Evolutionary conservation across 2,113 vertebrate genomes (phyloP), one percentile per base, ranked within the genome.

Genomic region (Corythornis cristatus): DNA sequence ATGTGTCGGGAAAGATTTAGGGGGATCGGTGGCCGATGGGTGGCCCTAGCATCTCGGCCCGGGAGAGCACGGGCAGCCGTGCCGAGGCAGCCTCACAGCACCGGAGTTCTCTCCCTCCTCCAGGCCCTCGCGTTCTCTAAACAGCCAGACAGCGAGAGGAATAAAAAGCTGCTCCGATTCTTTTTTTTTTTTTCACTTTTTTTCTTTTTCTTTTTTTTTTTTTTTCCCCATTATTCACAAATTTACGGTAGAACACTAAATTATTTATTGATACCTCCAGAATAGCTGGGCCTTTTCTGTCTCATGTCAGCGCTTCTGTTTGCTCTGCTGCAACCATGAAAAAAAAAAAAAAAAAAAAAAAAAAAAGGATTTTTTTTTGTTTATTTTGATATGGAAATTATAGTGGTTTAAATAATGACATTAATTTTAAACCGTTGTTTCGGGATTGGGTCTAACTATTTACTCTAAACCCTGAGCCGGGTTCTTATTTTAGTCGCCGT

Each of bases 381-480:
- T n/a, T n/a, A n/a, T n/a, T n/a, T n/a, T n/a, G n/a, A n/a, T n/a
- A n/a, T n/a, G n/a, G 83, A 95, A 95, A 96, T 93, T 46, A 92
- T 62, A 9, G 7, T 8, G n/a, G 3, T 45, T 56, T 46, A 54
- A 46, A 83, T 80, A 81, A 90, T 50, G 83, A 50, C 37, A 86
- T 94, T 92, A 75, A 92, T 31, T 92, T 90, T 80, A 76, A 88
- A 76, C 11, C 31, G 26, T 88, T 89, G 71, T 65, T 88, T 72
- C 74, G 7, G 20, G 68, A 21, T 29, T 79, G 40, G 12, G 12
- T 86, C 37, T 61, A 83, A 33, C 40, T 91, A 8, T 92, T 93
- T 81, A 33, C 70, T 54, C 51, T 50, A 77, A 68, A 48, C 43
- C 12, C 20, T 72, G 40, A 73, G 22, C n/a, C 12, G 2, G 23